Evolutionary conservation across 2,888 invertebrate genomes (phyloP).

Genomic region (Bibio marci): DNA sequence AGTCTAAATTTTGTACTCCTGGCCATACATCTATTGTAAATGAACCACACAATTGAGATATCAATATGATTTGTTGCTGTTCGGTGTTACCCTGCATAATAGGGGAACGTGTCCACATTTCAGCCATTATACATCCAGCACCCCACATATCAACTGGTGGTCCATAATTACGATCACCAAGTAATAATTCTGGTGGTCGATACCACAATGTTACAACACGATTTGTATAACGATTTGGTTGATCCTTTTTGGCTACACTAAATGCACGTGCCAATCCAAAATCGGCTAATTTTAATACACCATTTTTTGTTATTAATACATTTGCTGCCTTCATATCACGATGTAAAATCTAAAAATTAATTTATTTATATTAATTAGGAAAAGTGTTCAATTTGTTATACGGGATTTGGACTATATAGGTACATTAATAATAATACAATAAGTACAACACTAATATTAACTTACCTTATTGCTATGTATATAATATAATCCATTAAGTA

Average conservation of each 20-base stretch:
- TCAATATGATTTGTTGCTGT: slow-evolving; percentile 86
- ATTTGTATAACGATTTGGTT: slow-evolving; percentile 87
- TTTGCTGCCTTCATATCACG: slow-evolving; percentile 99
- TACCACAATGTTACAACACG: slow-evolving; percentile 97
- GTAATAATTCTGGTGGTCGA: slow-evolving; percentile 38
- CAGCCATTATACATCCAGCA: slow-evolving; percentile 99
- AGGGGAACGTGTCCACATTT: slow-evolving; percentile 95
- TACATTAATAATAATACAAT: neutral
- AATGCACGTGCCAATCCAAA: slow-evolving; percentile 94
- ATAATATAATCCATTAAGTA: slow-evolving; percentile 78
- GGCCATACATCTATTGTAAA: slow-evolving; percentile 79
- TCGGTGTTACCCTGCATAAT: slow-evolving; percentile 95
- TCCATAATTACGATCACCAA: slow-evolving; percentile 85
- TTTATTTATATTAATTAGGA: too few species aligned
- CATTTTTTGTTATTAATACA: slow-evolving; percentile 89
- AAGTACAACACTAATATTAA: neutral
- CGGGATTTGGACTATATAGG: too few species aligned
- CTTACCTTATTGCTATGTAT: slow-evolving; percentile 82
- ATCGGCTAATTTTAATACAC: slow-evolving; percentile 87
- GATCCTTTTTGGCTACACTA: slow-evolving; percentile 71
- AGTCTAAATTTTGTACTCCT: slow-evolving; percentile 73
- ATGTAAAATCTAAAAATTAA: slow-evolving; percentile 54
- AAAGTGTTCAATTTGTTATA: too few species aligned
- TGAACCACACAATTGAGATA: slow-evolving; percentile 91
- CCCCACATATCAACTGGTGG: slow-evolving; percentile 95